Evolutionary conservation across 2,797 vertebrate genomes (phyloP).

Genomic region (Anguilla anguilla): DNA sequence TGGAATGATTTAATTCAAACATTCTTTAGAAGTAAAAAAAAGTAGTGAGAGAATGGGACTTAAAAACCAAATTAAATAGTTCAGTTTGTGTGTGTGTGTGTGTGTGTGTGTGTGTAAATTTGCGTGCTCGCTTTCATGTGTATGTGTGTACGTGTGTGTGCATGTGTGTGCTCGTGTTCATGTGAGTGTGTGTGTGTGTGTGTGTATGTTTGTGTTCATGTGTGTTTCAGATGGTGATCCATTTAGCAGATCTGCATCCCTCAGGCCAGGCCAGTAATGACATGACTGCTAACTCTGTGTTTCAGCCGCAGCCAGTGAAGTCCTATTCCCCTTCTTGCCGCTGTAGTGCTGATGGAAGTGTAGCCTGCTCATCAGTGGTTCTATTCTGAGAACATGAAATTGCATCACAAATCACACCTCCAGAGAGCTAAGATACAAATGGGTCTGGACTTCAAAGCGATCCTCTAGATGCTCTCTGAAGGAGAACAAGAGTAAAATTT

Average conservation of each 20-base stretch:
- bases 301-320: not conserved
- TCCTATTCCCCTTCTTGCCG: not conserved
- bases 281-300: not conserved
- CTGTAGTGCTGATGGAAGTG: constrained; percentile 23
- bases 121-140: not conserved
- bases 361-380: constrained; percentile 19
- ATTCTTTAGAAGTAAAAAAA: not conserved
- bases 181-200: too few species aligned
- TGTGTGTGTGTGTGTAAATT: not conserved
- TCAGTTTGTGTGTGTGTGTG: not conserved
- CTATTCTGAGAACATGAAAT: constrained; percentile 16
- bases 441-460: not conserved
- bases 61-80: not conserved
- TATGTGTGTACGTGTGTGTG: not conserved
- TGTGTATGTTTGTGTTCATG: not conserved
- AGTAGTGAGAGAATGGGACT: not conserved
- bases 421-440: not conserved
- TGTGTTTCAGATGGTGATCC: not conserved
- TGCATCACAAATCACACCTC: constrained; percentile 8
- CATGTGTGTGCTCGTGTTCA: not conserved
- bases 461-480: not conserved
- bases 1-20: not conserved
- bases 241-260: constrained; percentile 9
- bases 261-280: not conserved
- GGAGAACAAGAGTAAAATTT: not conserved